phyloP scores from a whole-genome alignment of 2,888 invertebrate genomes.

The Clanis bilineata region DNA sequence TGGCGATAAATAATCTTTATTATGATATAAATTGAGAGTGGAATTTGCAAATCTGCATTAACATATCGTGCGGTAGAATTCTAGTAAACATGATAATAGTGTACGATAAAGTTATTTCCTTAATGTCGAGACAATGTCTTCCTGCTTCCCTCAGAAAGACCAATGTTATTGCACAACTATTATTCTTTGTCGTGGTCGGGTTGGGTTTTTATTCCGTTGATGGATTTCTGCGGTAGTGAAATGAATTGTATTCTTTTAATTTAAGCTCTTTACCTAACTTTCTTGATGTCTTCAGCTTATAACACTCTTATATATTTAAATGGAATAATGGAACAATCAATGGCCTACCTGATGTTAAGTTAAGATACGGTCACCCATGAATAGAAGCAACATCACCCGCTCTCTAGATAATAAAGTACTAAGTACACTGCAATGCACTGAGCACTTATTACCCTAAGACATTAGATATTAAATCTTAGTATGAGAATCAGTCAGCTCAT shows the following conservation, averaged over 20 bases:
- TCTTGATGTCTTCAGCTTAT: too few species aligned
- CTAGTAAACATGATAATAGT: neutral
- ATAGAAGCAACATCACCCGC: too few species aligned
- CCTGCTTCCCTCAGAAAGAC: slow-evolving; percentile 4
- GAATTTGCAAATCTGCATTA: neutral
- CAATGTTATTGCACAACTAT: neutral
- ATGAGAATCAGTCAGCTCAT: too few species aligned
- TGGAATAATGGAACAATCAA: too few species aligned
- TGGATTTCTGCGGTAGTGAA: neutral
- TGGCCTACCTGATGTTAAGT: too few species aligned
- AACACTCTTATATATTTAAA: too few species aligned
- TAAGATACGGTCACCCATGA: too few species aligned
- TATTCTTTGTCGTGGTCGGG: slow-evolving; percentile 1
- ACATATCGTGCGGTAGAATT: neutral
- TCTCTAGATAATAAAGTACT: too few species aligned
- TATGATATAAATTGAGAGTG: neutral
- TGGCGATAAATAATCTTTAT: neutral
- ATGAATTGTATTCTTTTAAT: neutral
- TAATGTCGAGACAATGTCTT: neutral
- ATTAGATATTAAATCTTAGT: too few species aligned
- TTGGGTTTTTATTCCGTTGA: neutral
- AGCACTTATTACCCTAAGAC: too few species aligned
- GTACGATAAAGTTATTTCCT: slow-evolving; percentile 4
- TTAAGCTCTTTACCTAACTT: neutral
- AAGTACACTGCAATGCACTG: too few species aligned